Conservation (phyloP, 1,140 invertebrate genomes). For the Tachypleus tridentatus region DNA sequence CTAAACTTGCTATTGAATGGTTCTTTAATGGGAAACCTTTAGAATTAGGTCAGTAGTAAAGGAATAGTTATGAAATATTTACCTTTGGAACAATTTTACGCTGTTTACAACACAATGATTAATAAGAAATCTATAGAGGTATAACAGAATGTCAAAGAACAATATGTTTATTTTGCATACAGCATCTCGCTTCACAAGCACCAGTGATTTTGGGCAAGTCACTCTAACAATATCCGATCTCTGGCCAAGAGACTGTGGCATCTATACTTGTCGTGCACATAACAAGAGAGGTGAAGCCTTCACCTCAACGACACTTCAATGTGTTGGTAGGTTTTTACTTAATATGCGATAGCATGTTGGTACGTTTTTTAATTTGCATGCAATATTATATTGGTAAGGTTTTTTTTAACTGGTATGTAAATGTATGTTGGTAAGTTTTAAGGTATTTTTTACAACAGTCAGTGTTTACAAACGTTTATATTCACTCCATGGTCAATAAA, state of each 20-base stretch:
- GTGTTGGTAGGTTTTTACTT: conserved; percentile 34
- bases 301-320: conserved; percentile 75
- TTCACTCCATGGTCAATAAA: no score
- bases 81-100: no score
- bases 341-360: no score
- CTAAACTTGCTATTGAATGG: conserved; percentile 86
- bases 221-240: conserved; percentile 64
- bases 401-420: no score
- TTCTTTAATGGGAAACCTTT: conserved; percentile 82
- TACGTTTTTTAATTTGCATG: no score
- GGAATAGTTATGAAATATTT: no score
- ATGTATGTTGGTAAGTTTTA: no score
- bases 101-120: background rate
- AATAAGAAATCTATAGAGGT: no score
- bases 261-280: conserved; percentile 39
- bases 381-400: no score
- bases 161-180: conserved; percentile 27
- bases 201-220: conserved; percentile 78
- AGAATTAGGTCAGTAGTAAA: conserved; percentile 47
- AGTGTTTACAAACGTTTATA: no score
- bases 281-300: conserved; percentile 64
- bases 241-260: conserved; percentile 70
- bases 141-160: no score
- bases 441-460: no score
- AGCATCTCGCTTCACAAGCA: conserved; percentile 86